Percentiles rank a stretch among this genome's conserved stretches.
Evolutionary conservation across 53 echinoderm and acorn worm genomes (phyloP).

Genomic region (Antedon mediterranea): DNA sequence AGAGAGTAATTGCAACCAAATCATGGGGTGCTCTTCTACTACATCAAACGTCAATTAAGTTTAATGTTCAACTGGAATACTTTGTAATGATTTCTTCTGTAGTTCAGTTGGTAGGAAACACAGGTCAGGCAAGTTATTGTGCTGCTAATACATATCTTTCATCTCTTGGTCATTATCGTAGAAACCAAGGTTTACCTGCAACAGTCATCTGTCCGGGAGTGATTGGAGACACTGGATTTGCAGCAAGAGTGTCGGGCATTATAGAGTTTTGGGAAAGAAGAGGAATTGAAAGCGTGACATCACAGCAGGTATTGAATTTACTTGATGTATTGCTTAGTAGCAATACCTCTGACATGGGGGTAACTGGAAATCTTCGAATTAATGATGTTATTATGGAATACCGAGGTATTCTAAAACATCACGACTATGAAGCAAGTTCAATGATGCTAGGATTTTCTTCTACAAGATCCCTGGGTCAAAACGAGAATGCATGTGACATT

Average conservation of each 20-base stretch:
- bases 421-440: slow-evolving; percentile 10
- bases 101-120: slow-evolving; percentile 31
- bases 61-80: slow-evolving; percentile 21
- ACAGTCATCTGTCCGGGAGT: slow-evolving; percentile 28
- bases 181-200: slow-evolving; percentile 27
- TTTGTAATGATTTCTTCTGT: slow-evolving; percentile 42
- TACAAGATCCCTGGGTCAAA: slow-evolving; percentile 1
- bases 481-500: neutral
- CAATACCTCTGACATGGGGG: slow-evolving; percentile 6
- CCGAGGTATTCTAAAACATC: slow-evolving; percentile 22
- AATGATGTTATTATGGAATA: slow-evolving; percentile 5
- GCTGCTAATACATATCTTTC: slow-evolving; percentile 38
- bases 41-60: slow-evolving; percentile 39
- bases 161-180: slow-evolving; percentile 21
- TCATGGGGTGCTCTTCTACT: slow-evolving; percentile 52
- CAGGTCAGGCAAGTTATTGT: slow-evolving; percentile 53
- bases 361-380: slow-evolving; percentile 9
- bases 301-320: slow-evolving; percentile 10
- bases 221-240: slow-evolving; percentile 40
- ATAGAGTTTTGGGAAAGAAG: slow-evolving; percentile 16
- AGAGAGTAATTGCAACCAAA: slow-evolving; percentile 32
- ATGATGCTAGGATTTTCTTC: slow-evolving; percentile 15
- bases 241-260: slow-evolving; percentile 25
- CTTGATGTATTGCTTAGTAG: slow-evolving; percentile 15
- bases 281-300: slow-evolving; percentile 28